These are phyloP conservation scores for Rhipidura dahli DNA, from an alignment of 2,113 vertebrate species.

Conservation along the genomic window DNA sequence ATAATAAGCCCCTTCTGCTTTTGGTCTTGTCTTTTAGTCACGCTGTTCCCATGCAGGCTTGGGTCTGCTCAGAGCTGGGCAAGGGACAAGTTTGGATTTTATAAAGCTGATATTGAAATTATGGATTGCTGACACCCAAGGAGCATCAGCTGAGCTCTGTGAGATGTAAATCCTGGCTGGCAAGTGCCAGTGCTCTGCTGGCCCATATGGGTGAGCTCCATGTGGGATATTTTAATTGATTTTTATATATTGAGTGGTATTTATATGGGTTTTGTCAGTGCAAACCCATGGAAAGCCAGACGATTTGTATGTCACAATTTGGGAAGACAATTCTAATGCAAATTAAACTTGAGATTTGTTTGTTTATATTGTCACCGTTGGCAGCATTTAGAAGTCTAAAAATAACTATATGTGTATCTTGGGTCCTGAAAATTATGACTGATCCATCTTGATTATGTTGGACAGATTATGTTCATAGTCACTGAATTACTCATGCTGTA, in stretches of 20 bases:
- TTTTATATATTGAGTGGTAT: not conserved
- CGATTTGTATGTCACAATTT: not conserved
- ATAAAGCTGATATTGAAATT: not conserved
- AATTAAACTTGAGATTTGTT: not conserved
- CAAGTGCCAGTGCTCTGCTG: not conserved
- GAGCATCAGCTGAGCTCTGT: not conserved
- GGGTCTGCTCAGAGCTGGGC: not conserved
- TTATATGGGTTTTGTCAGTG: not conserved
- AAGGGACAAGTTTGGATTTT: not conserved
- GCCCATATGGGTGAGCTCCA: not conserved
- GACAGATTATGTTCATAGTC: not conserved
- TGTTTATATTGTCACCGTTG: not conserved
- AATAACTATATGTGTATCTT: not conserved
- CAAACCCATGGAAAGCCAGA: not conserved
- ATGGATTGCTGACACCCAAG: not conserved
- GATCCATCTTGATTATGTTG: not conserved
- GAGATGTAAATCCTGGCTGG: not conserved
- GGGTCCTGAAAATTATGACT: not conserved
- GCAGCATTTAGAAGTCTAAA: not conserved
- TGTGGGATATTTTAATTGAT: not conserved
- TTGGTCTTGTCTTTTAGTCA: not conserved
- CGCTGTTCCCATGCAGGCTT: not conserved
- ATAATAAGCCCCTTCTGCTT: not conserved
- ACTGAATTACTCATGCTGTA: not conserved
- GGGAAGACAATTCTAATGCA: not conserved